Percentiles rank a stretch among this genome's conserved stretches.
These are phyloP conservation scores for Oncopeltus fasciatus DNA, from an alignment of 1,140 invertebrate genomes.

Conservation along the genomic window DNA sequence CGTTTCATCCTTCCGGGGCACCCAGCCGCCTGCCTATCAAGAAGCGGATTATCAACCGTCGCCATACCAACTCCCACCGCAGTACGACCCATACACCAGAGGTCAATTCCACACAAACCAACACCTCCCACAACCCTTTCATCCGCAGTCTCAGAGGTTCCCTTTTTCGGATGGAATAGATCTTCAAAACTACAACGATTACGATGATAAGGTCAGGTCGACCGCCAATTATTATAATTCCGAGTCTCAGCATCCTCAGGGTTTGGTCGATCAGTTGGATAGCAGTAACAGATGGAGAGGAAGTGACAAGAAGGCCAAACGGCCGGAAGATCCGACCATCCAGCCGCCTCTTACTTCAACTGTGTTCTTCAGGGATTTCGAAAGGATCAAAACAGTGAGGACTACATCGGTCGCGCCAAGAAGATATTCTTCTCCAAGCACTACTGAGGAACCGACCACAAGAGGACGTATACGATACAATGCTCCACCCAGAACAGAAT, in stretches of 20 bases:
- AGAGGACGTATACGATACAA: not conserved
- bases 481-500: not conserved
- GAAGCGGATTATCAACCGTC: not conserved
- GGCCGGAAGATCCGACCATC: not conserved
- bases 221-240: slow-evolving; percentile 17
- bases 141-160: slow-evolving; percentile 14
- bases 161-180: not conserved
- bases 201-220: slow-evolving; percentile 9
- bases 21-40: not conserved
- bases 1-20: not conserved
- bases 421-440: not conserved
- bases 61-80: slow-evolving; percentile 5
- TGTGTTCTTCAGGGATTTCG: not conserved
- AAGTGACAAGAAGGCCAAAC: not conserved
- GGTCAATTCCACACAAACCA: slow-evolving; percentile 21
- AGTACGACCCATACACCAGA: slow-evolving; percentile 9
- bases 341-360: not conserved
- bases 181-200: slow-evolving; percentile 16
- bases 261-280: slow-evolving; percentile 19
- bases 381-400: not conserved
- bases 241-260: slow-evolving; percentile 17
- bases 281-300: slow-evolving; percentile 20
- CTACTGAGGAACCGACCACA: slow-evolving; percentile 2
- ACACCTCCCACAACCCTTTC: slow-evolving; percentile 23
- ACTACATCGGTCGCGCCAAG: not conserved